phyloP scores from a whole-genome alignment of 2,888 invertebrate genomes.

The Rapana venosa region DNA sequence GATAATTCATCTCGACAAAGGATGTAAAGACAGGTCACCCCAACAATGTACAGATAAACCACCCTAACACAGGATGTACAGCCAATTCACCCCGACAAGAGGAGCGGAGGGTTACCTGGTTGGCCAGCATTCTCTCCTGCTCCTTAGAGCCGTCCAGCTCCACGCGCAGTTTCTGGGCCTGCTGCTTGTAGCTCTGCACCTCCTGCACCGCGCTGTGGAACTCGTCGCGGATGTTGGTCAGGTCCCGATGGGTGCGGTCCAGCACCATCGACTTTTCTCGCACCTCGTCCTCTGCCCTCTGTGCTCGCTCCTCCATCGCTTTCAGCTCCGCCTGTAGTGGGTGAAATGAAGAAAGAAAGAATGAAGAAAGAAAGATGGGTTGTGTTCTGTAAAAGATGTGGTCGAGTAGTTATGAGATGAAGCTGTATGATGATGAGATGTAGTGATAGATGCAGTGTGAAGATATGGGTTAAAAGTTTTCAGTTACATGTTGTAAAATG shows the following conservation, averaged over 20 bases:
- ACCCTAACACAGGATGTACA: too few relatives aligned
- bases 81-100: too few relatives aligned
- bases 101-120: slow-evolving; percentile 61
- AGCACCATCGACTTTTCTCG: slow-evolving; percentile 72
- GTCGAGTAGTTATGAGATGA: too few relatives aligned
- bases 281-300: slow-evolving; percentile 74
- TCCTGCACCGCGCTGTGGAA: slow-evolving; percentile 74
- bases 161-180: slow-evolving; percentile 70
- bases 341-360: neutral
- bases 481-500: too few relatives aligned
- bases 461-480: too few relatives aligned
- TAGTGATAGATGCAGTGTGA: too few relatives aligned
- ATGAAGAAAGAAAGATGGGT: neutral
- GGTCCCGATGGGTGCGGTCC: slow-evolving; percentile 74
- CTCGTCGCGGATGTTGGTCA: slow-evolving; percentile 73
- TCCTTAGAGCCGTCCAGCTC: slow-evolving; percentile 73
- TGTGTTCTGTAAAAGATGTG: neutral
- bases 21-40: too few relatives aligned
- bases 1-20: too few relatives aligned
- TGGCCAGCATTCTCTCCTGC: slow-evolving; percentile 74
- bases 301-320: slow-evolving; percentile 69
- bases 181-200: slow-evolving; percentile 73
- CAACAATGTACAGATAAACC: too few relatives aligned
- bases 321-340: slow-evolving; percentile 69
- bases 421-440: too few relatives aligned